Percentiles rank a stretch among this genome's conserved stretches.
Evolutionary conservation across 2,888 invertebrate species (phyloP).

Genomic region (Pseudeuparius sepicola): DNA sequence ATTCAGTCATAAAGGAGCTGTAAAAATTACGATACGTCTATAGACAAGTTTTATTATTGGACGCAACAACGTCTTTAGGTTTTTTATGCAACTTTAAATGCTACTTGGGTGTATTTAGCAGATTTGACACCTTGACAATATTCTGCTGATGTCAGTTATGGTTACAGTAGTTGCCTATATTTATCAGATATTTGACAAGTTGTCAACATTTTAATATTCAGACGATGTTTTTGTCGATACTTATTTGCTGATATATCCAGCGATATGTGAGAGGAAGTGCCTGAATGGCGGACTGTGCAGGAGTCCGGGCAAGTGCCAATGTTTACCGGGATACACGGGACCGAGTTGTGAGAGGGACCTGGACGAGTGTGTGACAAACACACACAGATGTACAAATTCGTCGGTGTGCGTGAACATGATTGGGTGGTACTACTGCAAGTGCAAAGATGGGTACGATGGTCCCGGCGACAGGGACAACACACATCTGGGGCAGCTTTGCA

Average conservation of each 20-base stretch:
- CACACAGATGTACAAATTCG: constrained; percentile 62
- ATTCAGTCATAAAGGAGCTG: no score
- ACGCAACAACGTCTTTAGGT: no score
- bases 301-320: constrained; percentile 66
- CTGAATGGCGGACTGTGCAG: constrained; percentile 75
- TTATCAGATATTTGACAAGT: no score
- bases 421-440: constrained; percentile 84
- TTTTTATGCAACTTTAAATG: no score
- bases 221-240: background rate
- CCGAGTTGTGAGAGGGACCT: constrained; percentile 76
- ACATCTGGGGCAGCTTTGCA: constrained; percentile 52
- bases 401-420: constrained; percentile 80
- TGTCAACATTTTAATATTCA: no score
- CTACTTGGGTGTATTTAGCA: no score
- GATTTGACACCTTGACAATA: no score
- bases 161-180: no score
- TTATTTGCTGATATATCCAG: constrained; percentile 45
- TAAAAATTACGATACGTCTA: no score
- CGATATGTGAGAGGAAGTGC: constrained; percentile 69
- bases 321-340: constrained; percentile 73
- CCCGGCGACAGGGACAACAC: constrained; percentile 45
- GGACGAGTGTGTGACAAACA: constrained; percentile 69
- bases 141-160: no score
- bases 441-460: constrained; percentile 65
- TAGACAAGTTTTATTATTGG: no score